phyloP scores from a whole-genome alignment of 2,888 invertebrate species.

The Melieria picta region DNA sequence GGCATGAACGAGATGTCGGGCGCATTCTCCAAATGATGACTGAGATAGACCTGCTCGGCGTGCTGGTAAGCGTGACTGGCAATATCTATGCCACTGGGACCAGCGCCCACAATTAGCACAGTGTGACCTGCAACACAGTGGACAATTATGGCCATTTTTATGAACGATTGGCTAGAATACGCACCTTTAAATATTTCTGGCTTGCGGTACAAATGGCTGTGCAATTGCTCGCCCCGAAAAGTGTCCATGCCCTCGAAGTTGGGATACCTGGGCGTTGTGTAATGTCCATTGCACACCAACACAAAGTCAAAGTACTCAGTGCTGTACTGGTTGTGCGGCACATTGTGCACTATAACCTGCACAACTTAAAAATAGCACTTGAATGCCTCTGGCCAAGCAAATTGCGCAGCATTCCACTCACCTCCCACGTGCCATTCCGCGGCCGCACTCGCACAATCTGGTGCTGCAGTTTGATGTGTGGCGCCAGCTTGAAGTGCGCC shows the following conservation, averaged over 20 bases:
- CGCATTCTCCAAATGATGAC: slow-evolving; percentile 72
- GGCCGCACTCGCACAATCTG: slow-evolving; percentile 72
- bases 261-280: slow-evolving; percentile 79
- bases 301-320: slow-evolving; percentile 79
- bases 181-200: slow-evolving; percentile 75
- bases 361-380: not conserved
- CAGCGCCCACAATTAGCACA: slow-evolving; percentile 85
- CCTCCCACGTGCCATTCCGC: slow-evolving; percentile 71
- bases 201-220: slow-evolving; percentile 87
- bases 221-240: slow-evolving; percentile 71
- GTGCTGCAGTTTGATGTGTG: slow-evolving; percentile 73
- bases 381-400: too few species aligned
- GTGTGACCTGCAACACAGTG: slow-evolving; percentile 67
- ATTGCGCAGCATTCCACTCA: slow-evolving; percentile 59
- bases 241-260: slow-evolving; percentile 75
- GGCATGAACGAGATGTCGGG: slow-evolving; percentile 72
- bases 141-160: not conserved
- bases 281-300: slow-evolving; percentile 89
- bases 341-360: slow-evolving; percentile 59
- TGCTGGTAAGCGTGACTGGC: slow-evolving; percentile 74
- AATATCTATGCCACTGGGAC: slow-evolving; percentile 85
- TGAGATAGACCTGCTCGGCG: slow-evolving; percentile 73
- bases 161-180: not conserved
- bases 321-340: slow-evolving; percentile 57
- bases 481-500: slow-evolving; percentile 73